Evolutionary conservation across 2,888 invertebrate species (phyloP), one percentile per base, ranked within the genome.

Genomic region (Cryptops parisi): DNA sequence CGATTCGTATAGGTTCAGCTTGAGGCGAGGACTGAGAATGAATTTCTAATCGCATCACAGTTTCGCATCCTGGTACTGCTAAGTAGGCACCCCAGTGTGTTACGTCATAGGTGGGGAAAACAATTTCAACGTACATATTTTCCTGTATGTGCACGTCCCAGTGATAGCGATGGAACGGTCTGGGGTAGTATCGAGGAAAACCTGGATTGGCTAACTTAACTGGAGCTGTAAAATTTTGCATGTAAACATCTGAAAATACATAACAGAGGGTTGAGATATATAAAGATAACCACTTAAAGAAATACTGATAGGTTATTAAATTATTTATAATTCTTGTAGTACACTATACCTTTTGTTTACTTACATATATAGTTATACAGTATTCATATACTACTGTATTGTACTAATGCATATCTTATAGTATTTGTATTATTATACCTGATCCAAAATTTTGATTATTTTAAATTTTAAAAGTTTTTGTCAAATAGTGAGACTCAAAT

Each of bases 101-200:
- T 5, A 62, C 58, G 41, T 62, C 60, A 51, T 62, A 62, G 6
- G 60, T 59, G 2, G 62, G 61, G 52, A 62, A 62, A n/a, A 60
- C 60, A 40, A 62, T n/a, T 47, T 62, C 62, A 47, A 60, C 57
- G 1, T 58, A 57, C 38, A 60, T 58, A 17, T 57, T 58, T 22
- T 53, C 55, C 5, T 54, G 54, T 24, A 62, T 62, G 21, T 50
- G 52, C 12, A 62, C 55, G n/a, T 55, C 48, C 62, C 62, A 62
- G 21, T 60, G 59, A 47, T 58, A 62, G 2, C 58, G 51, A 46
- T 58, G 58, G 48, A 62, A 62, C 0, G 62, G 59, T 1, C 59
- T 57, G 15, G 62, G 62, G 50, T 62, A 62, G 3, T 49, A 51
- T 0, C 55, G 47, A 2, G 55, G 55, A 48, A 58, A 62, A 2